Percentiles rank a stretch among this genome's conserved stretches.
phyloP scores from a whole-genome alignment of 2,888 invertebrate species.

The Sarcophaga subvicina region DNA sequence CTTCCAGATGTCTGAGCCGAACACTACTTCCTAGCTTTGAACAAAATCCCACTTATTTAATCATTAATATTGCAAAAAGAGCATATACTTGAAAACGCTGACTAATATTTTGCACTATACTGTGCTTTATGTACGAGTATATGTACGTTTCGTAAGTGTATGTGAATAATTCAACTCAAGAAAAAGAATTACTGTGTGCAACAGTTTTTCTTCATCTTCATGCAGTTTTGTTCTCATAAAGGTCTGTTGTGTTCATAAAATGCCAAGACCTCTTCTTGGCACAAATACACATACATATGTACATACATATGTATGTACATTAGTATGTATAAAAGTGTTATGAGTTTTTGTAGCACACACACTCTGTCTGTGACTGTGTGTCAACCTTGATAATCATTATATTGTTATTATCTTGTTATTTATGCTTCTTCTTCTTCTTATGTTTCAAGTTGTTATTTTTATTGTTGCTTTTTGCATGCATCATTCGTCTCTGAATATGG shows the following conservation, averaged over 20 bases:
- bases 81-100: no score
- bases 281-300: neutral
- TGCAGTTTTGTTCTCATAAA: neutral
- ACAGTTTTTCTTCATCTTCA: constrained; percentile 30
- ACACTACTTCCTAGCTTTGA: no score
- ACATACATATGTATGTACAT: no score
- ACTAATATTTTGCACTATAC: no score
- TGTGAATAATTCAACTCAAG: constrained; percentile 19
- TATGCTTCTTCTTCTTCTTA: neutral
- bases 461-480: no score
- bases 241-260: neutral
- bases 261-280: neutral
- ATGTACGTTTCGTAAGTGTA: no score
- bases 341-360: neutral
- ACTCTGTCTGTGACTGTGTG: constrained; percentile 51
- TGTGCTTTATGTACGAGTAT: no score
- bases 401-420: constrained; percentile 50
- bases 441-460: no score
- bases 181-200: constrained; percentile 29
- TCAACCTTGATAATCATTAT: constrained; percentile 64
- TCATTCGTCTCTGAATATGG: no score
- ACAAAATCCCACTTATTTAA: no score
- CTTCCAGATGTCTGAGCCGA: no score
- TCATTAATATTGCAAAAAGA: no score
- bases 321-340: neutral